Conservation (phyloP, 2,113 vertebrate genomes). For the Silurus meridionalis region DNA sequence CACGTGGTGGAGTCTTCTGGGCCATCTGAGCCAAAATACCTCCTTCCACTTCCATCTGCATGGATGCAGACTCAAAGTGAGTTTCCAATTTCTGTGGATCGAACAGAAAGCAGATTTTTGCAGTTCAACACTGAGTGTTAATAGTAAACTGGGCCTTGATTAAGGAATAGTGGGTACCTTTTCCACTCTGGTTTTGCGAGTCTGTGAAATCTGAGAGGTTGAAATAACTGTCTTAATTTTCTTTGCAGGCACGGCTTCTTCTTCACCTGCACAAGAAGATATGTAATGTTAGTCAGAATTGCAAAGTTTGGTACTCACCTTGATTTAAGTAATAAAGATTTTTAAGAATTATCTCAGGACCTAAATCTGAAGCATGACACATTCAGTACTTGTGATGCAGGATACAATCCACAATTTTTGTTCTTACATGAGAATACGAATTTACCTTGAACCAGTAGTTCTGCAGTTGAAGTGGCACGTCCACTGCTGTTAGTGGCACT, state of each 20-base stretch:
- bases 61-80: slow-evolving; percentile 83
- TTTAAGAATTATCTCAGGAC: background rate
- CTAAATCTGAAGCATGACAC: background rate
- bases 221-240: slow-evolving; percentile 93
- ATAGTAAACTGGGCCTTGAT: background rate
- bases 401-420: background rate
- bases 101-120: slow-evolving; percentile 2
- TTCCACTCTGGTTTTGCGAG: slow-evolving; percentile 85
- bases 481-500: slow-evolving; percentile 93
- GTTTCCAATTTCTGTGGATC: slow-evolving; percentile 82
- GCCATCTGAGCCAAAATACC: slow-evolving; percentile 78
- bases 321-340: background rate
- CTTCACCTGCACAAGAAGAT: slow-evolving; percentile 75
- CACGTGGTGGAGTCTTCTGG: slow-evolving; percentile 92
- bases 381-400: background rate
- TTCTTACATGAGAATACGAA: background rate
- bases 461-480: slow-evolving; percentile 94
- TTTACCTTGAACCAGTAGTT: slow-evolving; percentile 92
- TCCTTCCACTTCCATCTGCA: slow-evolving; percentile 86
- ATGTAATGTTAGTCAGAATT: background rate
- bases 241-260: slow-evolving; percentile 92
- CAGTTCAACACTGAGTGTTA: background rate
- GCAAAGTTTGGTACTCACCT: background rate
- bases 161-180: slow-evolving; percentile 73
- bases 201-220: slow-evolving; percentile 89